A percentile compares a stretch with the other conserved stretches of the same genome.
Evolutionary conservation across 2,797 vertebrate species (phyloP).

Genomic region (Pantherophis alleghaniensis): DNA sequence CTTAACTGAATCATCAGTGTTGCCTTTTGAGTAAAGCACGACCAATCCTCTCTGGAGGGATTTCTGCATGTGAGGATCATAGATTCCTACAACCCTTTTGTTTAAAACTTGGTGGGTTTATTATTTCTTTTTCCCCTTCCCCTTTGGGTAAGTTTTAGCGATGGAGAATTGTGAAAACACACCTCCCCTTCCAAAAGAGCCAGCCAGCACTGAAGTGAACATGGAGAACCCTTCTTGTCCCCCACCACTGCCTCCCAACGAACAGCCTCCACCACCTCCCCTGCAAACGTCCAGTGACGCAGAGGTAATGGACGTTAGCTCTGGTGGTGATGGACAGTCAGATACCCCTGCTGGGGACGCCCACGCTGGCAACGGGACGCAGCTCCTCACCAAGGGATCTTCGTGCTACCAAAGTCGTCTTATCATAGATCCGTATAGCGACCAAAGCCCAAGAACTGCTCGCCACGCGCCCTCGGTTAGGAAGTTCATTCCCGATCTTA

Average conservation of each 20-base stretch:
- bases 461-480: slow-evolving; percentile 91
- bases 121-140: not conserved
- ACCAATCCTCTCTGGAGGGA: slow-evolving; percentile 75
- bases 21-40: slow-evolving; percentile 72
- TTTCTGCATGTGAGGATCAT: slow-evolving; percentile 81
- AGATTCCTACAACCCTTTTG: slow-evolving; percentile 65
- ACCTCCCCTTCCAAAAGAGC: slow-evolving; percentile 93
- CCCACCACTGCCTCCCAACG: slow-evolving; percentile 77
- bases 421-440: slow-evolving; percentile 79
- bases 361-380: slow-evolving; percentile 77
- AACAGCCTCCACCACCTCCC: slow-evolving; percentile 99
- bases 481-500: slow-evolving; percentile 94
- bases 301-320: slow-evolving; percentile 99
- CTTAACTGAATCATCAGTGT: slow-evolving; percentile 96
- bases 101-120: slow-evolving; percentile 62
- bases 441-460: slow-evolving; percentile 90
- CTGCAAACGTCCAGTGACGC: slow-evolving; percentile 99
- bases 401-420: slow-evolving; percentile 84
- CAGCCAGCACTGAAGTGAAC: slow-evolving; percentile 79
- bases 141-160: slow-evolving; percentile 60
- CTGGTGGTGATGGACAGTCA: slow-evolving; percentile 99
- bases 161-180: slow-evolving; percentile 90
- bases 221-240: slow-evolving; percentile 79
- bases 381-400: slow-evolving; percentile 87
- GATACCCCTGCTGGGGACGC: slow-evolving; percentile 88